Evolutionary conservation across 1,140 invertebrate species (phyloP).

Genomic region (Drosophila melanogaster): DNA sequence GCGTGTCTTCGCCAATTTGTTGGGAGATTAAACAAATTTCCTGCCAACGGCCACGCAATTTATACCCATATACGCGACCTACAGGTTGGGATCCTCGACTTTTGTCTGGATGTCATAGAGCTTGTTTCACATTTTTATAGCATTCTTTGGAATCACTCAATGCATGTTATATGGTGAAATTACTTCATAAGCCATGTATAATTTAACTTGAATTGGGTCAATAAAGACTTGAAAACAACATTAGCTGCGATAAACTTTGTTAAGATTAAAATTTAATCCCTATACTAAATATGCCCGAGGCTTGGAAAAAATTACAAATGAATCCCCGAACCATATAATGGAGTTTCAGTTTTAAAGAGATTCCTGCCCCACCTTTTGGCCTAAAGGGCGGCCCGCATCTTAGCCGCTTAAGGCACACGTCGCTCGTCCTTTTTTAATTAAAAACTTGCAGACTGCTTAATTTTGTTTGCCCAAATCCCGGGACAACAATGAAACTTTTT

Average conservation of each 20-base stretch:
- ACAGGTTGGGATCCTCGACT: slow-evolving; percentile 22
- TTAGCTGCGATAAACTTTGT: background rate
- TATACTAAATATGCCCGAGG: background rate
- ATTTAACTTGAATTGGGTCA: no score
- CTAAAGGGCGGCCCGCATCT: slow-evolving; percentile 31
- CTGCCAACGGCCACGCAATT: slow-evolving; percentile 78
- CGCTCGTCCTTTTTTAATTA: slow-evolving; percentile 79
- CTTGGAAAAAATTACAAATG: slow-evolving; percentile 6
- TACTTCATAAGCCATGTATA: no score
- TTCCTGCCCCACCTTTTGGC: background rate
- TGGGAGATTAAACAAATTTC: slow-evolving; percentile 80
- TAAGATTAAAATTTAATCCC: background rate
- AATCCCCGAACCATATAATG: slow-evolving; percentile 13
- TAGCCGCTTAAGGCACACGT: slow-evolving; percentile 63
- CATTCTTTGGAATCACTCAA: no score
- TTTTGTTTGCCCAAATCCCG: slow-evolving; percentile 81
- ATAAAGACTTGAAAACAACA: no score
- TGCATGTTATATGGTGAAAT: no score
- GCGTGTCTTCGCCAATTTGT: slow-evolving; percentile 81
- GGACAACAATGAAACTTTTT: slow-evolving; percentile 80
- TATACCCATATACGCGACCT: slow-evolving; percentile 35
- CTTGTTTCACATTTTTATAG: background rate
- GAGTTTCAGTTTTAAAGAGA: slow-evolving; percentile 31
- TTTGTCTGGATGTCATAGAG: slow-evolving; percentile 20
- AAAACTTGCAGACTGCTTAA: slow-evolving; percentile 83